phyloP scores from a whole-genome alignment of 2,797 vertebrate species.

The Columba guinea region DNA sequence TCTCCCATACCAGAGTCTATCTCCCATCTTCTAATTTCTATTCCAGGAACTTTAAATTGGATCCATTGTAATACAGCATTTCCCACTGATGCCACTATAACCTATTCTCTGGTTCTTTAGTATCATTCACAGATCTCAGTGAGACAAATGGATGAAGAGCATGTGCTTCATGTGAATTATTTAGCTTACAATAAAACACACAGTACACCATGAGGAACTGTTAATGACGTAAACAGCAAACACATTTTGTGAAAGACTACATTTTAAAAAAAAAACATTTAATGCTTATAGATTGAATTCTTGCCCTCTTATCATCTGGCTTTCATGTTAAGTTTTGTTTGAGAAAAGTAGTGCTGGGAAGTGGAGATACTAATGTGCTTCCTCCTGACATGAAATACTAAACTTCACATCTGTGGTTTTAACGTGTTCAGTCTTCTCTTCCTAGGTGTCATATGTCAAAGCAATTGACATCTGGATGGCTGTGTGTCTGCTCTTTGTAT shows the following conservation, averaged over 20 bases:
- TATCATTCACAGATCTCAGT: neutral
- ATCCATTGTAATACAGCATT: neutral
- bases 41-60: neutral
- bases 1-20: neutral
- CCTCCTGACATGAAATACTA: neutral
- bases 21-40: neutral
- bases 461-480: slow-evolving; percentile 99
- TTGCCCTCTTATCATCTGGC: neutral
- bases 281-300: neutral
- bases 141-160: neutral
- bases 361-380: neutral
- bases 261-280: neutral
- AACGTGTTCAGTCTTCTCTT: neutral
- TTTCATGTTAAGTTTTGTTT: neutral
- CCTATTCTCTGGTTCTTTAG: neutral
- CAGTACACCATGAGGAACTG: neutral
- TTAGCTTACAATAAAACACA: neutral
- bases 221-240: neutral
- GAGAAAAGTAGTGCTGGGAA: neutral
- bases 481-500: slow-evolving; percentile 95
- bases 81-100: neutral
- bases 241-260: neutral
- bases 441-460: slow-evolving; percentile 97
- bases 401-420: neutral
- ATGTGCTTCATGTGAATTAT: neutral